Evolutionary conservation across 1,140 invertebrate genomes (phyloP).

Genomic region (Cotesia glomerata): DNA sequence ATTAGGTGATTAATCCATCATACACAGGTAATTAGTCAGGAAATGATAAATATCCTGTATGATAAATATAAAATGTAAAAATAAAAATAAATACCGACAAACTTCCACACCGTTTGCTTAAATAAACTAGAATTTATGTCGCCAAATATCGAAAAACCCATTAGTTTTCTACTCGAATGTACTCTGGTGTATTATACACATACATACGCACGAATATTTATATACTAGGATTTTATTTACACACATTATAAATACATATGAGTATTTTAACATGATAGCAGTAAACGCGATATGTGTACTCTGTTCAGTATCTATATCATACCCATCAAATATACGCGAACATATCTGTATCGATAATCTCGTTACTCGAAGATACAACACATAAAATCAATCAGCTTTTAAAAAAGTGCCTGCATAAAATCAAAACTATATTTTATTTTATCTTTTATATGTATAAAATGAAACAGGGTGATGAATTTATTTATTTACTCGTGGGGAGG

Average conservation of each 20-base stretch:
- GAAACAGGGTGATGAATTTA: too few species aligned
- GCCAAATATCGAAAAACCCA: conserved; percentile 37
- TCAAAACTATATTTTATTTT: too few species aligned
- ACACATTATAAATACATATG: not conserved
- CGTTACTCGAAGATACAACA: too few species aligned
- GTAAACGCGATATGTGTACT: too few species aligned
- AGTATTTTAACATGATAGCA: too few species aligned
- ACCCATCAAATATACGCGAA: too few species aligned
- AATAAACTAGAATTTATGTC: conserved; percentile 30
- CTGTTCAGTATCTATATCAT: too few species aligned
- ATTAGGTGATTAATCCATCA: not conserved
- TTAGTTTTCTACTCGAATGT: conserved; percentile 21
- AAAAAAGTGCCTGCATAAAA: too few species aligned
- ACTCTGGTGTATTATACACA: not conserved
- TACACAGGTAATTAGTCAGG: not conserved
- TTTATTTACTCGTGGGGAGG: too few species aligned
- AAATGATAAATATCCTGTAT: conserved; percentile 1
- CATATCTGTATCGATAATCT: too few species aligned
- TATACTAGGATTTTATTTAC: not conserved
- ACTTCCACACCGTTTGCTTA: conserved; percentile 34
- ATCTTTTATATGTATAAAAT: too few species aligned
- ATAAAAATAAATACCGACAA: conserved; percentile 15
- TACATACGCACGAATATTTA: not conserved
- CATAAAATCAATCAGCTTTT: too few species aligned
- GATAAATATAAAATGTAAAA: not conserved